phyloP scores from a whole-genome alignment of 2,888 invertebrate species.

The Hyles lineata region DNA sequence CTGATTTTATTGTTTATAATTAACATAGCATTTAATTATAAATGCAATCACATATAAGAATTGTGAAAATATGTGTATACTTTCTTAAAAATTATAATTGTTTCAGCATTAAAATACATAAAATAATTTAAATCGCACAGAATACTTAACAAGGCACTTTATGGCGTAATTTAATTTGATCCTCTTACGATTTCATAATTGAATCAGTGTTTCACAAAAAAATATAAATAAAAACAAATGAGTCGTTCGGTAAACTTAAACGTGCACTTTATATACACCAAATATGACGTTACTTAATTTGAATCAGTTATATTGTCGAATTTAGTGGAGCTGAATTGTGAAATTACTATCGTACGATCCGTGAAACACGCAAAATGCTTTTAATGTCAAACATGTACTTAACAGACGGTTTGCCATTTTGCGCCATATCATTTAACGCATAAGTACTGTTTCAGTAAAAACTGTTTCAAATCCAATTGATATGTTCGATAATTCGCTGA shows the following conservation, averaged over 20 bases:
- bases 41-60: too few species aligned
- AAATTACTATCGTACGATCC: slow-evolving; percentile 29
- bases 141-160: too few species aligned
- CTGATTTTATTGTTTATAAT: too few species aligned
- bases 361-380: slow-evolving; percentile 34
- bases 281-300: not conserved
- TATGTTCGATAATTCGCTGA: too few species aligned
- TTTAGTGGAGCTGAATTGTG: slow-evolving; percentile 32
- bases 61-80: too few species aligned
- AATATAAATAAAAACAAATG: not conserved
- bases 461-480: slow-evolving; percentile 39
- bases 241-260: not conserved
- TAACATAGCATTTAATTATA: too few species aligned
- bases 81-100: too few species aligned
- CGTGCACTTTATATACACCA: not conserved
- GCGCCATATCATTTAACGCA: slow-evolving; percentile 33
- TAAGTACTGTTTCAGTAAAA: slow-evolving; percentile 39
- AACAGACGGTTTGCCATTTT: slow-evolving; percentile 34
- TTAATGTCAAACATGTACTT: slow-evolving; percentile 35
- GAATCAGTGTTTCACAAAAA: not conserved
- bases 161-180: not conserved
- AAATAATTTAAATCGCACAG: too few species aligned
- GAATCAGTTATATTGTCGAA: slow-evolving; percentile 4
- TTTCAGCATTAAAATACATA: too few species aligned
- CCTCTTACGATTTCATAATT: not conserved